Conservation (phyloP, 2,888 invertebrate genomes). For the Drosophila multiciliata region DNA sequence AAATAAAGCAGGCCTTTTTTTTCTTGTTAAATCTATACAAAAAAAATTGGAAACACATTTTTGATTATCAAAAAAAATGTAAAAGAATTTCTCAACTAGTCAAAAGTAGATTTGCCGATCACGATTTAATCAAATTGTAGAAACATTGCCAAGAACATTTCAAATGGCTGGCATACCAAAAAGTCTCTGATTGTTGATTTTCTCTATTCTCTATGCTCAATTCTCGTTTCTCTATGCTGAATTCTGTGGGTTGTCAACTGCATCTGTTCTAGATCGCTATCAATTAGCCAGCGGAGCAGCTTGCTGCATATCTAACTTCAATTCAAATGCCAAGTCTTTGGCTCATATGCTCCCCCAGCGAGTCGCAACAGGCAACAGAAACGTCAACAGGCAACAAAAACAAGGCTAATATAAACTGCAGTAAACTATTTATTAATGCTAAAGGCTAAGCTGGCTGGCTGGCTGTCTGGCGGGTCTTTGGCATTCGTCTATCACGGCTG, state of each 20-base stretch:
- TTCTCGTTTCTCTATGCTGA: slow-evolving; percentile 11
- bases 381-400: background rate
- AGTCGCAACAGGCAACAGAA: slow-evolving; percentile 9
- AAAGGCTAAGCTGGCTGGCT: slow-evolving; percentile 38
- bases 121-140: slow-evolving; percentile 11
- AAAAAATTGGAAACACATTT: background rate
- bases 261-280: slow-evolving; percentile 61
- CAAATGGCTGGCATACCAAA: slow-evolving; percentile 2
- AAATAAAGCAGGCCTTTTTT: background rate
- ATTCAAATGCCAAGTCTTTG: slow-evolving; percentile 65
- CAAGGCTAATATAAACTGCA: slow-evolving; percentile 26
- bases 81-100: background rate
- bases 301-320: slow-evolving; percentile 47
- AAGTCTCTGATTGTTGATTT: slow-evolving; percentile 17
- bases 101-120: slow-evolving; percentile 16
- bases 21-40: background rate
- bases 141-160: slow-evolving; percentile 5
- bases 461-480: slow-evolving; percentile 50
- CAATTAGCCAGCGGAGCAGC: slow-evolving; percentile 59
- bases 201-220: background rate
- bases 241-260: slow-evolving; percentile 50
- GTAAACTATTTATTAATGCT: slow-evolving; percentile 78
- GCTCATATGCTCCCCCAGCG: slow-evolving; percentile 55
- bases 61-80: background rate
- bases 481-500: slow-evolving; percentile 66